Evolutionary conservation across 2,113 vertebrate species (phyloP).

Genomic region (Tinamus guttatus): DNA sequence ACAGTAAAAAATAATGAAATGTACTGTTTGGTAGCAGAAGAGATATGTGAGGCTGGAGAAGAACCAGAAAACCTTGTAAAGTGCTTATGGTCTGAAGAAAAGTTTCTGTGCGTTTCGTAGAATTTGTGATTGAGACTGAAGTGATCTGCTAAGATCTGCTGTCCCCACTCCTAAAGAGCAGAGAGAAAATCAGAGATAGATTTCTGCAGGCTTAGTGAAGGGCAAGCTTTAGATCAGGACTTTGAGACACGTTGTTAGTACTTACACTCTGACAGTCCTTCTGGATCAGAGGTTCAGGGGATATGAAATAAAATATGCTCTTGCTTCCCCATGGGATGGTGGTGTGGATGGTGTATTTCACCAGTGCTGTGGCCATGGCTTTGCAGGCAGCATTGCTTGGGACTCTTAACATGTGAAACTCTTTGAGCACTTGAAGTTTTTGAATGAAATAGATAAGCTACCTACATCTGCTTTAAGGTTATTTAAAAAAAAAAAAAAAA

Average conservation of each 20-base stretch:
- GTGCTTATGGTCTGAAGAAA: fast-evolving
- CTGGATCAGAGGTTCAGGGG: neutral
- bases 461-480: neutral
- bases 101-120: neutral
- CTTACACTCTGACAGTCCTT: neutral
- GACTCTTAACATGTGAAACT: neutral
- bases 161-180: neutral
- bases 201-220: neutral
- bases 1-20: neutral
- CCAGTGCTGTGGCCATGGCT: fast-evolving
- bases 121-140: fast-evolving
- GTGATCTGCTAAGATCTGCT: neutral
- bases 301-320: fast-evolving
- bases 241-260: neutral
- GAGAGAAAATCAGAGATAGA: neutral
- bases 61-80: neutral
- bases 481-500: neutral
- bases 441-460: neutral
- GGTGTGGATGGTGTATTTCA: neutral
- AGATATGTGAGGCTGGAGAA: neutral
- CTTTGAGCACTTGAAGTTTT: constrained; percentile 4
- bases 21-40: neutral
- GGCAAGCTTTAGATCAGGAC: neutral
- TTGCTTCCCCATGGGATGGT: neutral
- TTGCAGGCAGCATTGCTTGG: neutral